phyloP scores from a whole-genome alignment of 2,888 invertebrate genomes.

The Notodonta ziczac region DNA sequence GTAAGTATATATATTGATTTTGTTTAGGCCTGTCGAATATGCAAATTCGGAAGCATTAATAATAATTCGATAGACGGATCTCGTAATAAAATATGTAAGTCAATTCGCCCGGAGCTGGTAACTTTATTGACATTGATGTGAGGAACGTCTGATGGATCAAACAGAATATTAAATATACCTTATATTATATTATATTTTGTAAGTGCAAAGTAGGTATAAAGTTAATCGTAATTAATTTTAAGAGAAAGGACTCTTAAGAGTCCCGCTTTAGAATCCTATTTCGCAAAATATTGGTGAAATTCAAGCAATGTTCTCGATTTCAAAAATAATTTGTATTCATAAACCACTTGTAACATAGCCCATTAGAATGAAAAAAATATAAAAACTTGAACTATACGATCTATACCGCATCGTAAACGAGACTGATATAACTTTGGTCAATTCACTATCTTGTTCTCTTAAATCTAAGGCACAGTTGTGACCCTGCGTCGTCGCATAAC shows the following conservation, averaged over 20 bases:
- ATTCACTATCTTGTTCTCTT: not conserved
- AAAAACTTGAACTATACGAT: no score
- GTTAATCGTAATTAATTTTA: no score
- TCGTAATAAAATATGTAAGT: slow-evolving; percentile 10
- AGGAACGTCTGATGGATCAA: slow-evolving; percentile 1
- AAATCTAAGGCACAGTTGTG: not conserved
- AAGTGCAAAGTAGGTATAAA: no score
- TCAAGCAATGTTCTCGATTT: no score
- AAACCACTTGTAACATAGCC: no score
- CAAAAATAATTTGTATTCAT: no score
- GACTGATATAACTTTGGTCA: not conserved
- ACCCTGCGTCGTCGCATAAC: slow-evolving; percentile 1
- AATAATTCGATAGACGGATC: slow-evolving; percentile 7
- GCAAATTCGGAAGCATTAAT: slow-evolving; percentile 5
- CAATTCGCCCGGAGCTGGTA: slow-evolving; percentile 5
- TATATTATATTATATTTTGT: not conserved
- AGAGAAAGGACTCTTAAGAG: no score
- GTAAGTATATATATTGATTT: not conserved
- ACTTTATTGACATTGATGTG: slow-evolving; percentile 12
- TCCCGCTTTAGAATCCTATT: no score
- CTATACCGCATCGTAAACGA: not conserved
- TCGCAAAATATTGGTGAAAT: no score
- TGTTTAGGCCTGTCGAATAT: not conserved
- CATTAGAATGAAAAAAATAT: no score
- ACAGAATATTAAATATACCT: slow-evolving; percentile 1